Base-by-base conservation (phyloP, 2,797 vertebrate genomes). In the Schizopygopsis malacanthus region DNA sequence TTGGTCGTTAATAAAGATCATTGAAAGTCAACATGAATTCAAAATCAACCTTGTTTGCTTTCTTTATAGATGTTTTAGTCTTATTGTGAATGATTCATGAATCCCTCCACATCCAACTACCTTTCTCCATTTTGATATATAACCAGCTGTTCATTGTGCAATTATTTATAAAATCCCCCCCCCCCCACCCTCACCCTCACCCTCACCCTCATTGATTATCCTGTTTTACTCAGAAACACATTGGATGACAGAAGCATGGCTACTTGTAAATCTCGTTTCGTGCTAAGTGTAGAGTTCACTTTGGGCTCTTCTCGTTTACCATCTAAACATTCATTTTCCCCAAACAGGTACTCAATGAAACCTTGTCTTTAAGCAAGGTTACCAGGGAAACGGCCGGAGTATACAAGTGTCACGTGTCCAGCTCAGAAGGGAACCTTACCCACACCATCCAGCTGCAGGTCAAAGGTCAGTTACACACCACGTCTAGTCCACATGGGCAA, bases 321-420 rank as follows among this genome's bases (percentile, higher is more conserved):
- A n/a, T 5, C 50, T 84, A 77, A 63, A 59, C n/a, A 76, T 78
- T 69, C 12, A 69, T 39, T 52, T 52, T 6, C 33, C 43, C 50
- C 67, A 37, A 59, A 54, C 81, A 99, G 98, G 96, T 98, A 86
- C 94, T 94, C 90, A 99, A 98, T 70, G 98, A 97, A 61, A 97
- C 95, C 0, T 93, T 99, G 93, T 93, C 93, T 92, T 94, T 99
- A 87, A 92, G 89, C 0, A 91, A 88, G 0, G 96, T 96, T 91
- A 95, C 95, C 16, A 96, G 95, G 18, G 92, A 95, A 92, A 95
- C 92, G 4, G 95, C 97, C 0, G 98, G 98, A 88, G 92, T 96
- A 73, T 99, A 99, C 88, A 97, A 94, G 79, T 99, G 98, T 93
- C 97, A 98, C 1, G 97, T 98, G 15, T 96, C 97, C 91, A 99